phyloP scores from a whole-genome alignment of 2,888 invertebrate species.

The Alcis repandata region DNA sequence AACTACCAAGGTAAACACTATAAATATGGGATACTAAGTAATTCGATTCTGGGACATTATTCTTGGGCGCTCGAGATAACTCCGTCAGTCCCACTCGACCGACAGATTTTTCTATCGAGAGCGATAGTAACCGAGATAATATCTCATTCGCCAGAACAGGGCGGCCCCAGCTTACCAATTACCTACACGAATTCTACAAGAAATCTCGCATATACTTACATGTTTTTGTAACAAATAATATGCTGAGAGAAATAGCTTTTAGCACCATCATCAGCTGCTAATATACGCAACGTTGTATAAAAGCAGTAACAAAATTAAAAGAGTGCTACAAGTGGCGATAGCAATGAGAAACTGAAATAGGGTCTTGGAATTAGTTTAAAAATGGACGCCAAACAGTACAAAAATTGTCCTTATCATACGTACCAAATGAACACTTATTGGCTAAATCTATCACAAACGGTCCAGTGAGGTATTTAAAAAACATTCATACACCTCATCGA shows the following conservation, averaged over 20 bases:
- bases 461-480: slow-evolving; percentile 84
- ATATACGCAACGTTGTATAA: slow-evolving; percentile 67
- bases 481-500: slow-evolving; percentile 49
- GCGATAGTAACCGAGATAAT: too few species aligned
- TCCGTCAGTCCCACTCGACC: too few species aligned
- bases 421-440: slow-evolving; percentile 85
- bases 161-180: too few species aligned
- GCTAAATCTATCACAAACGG: slow-evolving; percentile 85
- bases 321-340: slow-evolving; percentile 37
- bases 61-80: too few species aligned
- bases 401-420: slow-evolving; percentile 78
- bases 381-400: slow-evolving; percentile 79
- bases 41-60: slow-evolving; percentile 35
- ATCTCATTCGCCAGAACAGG: too few species aligned
- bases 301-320: slow-evolving; percentile 57
- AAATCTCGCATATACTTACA: slow-evolving; percentile 15
- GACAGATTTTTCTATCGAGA: too few species aligned
- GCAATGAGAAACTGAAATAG: slow-evolving; percentile 42
- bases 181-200: slow-evolving; percentile 30
- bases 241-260: slow-evolving; percentile 64
- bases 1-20: slow-evolving; percentile 67
- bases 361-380: slow-evolving; percentile 45
- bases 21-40: slow-evolving; percentile 49
- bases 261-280: slow-evolving; percentile 84
- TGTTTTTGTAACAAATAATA: slow-evolving; percentile 34